These are phyloP conservation scores for Epizoanthus stellaris DNA, from an alignment of 92 coral and sea anemone genomes.

Conservation along the genomic window DNA sequence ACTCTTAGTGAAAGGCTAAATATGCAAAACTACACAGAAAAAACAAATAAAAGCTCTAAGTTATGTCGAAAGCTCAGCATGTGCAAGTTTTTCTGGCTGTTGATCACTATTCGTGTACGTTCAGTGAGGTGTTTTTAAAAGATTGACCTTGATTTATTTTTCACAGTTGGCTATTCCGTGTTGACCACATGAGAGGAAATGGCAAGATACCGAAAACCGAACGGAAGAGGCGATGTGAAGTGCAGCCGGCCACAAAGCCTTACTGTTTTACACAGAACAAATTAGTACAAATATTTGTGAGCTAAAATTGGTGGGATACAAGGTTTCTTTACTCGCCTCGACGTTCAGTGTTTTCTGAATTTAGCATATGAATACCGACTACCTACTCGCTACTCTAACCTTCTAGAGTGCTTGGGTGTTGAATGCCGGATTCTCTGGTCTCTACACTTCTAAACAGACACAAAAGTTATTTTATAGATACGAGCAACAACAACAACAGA, in stretches of 20 bases:
- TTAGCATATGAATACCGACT: slow-evolving; percentile 5
- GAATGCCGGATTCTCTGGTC: background rate
- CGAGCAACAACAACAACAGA: background rate
- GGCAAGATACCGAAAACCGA: slow-evolving; percentile 10
- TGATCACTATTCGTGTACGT: background rate
- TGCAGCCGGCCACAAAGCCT: slow-evolving; percentile 19
- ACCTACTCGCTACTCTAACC: background rate
- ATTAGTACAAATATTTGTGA: slow-evolving; percentile 40
- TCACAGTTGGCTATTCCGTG: background rate
- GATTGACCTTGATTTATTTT: background rate
- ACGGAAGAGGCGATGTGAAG: slow-evolving; percentile 28
- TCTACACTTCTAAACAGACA: background rate
- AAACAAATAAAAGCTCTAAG: slow-evolving; percentile 22
- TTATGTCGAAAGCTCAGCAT: slow-evolving; percentile 1
- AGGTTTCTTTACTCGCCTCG: slow-evolving; percentile 17
- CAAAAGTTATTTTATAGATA: background rate
- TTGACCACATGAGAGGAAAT: too few species aligned
- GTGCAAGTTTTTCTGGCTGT: background rate
- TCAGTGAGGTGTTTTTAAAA: background rate
- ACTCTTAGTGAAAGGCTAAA: slow-evolving; percentile 7
- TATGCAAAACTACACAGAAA: slow-evolving; percentile 16
- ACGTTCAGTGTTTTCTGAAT: background rate
- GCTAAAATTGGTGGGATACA: slow-evolving; percentile 24
- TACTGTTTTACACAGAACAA: slow-evolving; percentile 41
- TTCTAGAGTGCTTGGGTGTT: background rate